phyloP scores from a whole-genome alignment of 2,113 vertebrate genomes.

The Hydropotes inermis region DNA sequence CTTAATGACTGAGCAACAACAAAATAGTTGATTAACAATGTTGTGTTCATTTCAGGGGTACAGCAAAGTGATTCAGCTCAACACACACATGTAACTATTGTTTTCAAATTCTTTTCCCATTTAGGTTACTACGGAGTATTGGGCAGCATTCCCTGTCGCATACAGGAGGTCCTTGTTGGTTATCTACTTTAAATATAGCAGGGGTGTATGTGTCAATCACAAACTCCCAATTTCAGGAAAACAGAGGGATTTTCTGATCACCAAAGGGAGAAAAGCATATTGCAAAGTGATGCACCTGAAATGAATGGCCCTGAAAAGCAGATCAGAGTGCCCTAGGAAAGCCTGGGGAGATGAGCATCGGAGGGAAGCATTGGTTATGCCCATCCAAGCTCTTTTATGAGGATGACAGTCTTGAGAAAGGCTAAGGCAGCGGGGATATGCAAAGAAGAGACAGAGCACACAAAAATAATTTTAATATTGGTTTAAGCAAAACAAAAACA shows the following conservation, averaged over 20 bases:
- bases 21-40: not conserved
- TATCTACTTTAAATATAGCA: not conserved
- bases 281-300: not conserved
- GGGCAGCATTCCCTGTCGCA: not conserved
- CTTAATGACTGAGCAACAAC: not conserved
- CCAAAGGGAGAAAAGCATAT: not conserved
- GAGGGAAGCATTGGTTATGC: not conserved
- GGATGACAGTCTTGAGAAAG: not conserved
- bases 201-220: accelerated
- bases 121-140: not conserved
- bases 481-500: not conserved
- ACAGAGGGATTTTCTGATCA: not conserved
- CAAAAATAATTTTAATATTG: not conserved
- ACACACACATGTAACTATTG: too few relatives aligned
- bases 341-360: not conserved
- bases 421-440: not conserved
- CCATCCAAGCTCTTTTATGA: not conserved
- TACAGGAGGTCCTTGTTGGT: not conserved
- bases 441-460: not conserved
- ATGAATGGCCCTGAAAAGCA: not conserved
- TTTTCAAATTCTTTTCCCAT: not conserved
- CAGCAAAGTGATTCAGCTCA: not conserved
- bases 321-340: not conserved
- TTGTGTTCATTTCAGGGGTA: not conserved
- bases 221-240: not conserved